Conservation (phyloP, 1,140 invertebrate genomes). For the Ptiloglossa arizonensis region DNA sequence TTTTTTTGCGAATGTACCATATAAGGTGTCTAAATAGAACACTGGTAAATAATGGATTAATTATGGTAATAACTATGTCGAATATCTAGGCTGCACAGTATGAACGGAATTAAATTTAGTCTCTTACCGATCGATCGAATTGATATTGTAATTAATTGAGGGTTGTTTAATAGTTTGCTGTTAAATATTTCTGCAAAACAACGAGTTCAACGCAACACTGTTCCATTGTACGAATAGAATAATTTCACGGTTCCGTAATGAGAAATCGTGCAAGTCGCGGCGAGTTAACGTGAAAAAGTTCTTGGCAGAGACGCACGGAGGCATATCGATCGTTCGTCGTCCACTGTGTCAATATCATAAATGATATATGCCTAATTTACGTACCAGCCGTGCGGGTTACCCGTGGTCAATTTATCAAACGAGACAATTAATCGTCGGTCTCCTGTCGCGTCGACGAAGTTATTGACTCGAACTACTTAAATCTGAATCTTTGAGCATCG, state of each 20-base stretch:
- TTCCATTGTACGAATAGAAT: background rate
- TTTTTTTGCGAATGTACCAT: no score
- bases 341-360: conserved; percentile 50
- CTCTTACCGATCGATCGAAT: no score
- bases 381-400: conserved; percentile 40
- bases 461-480: conserved; percentile 46
- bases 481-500: background rate
- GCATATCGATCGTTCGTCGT: conserved; percentile 36
- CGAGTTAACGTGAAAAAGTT: conserved; percentile 1
- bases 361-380: conserved; percentile 49
- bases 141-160: no score
- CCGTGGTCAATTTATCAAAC: conserved; percentile 47
- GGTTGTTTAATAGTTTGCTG: no score
- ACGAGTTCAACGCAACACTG: no score
- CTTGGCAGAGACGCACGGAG: conserved; percentile 6
- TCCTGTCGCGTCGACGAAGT: conserved; percentile 17
- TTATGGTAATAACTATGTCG: no score
- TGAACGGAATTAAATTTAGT: no score
- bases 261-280: background rate
- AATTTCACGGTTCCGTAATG: background rate
- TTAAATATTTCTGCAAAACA: background rate
- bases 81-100: no score
- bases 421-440: conserved; percentile 49
- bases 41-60: no score
- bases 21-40: no score